Evolutionary conservation across 2,797 vertebrate species (phyloP).

Genomic region (Zalophus californianus): DNA sequence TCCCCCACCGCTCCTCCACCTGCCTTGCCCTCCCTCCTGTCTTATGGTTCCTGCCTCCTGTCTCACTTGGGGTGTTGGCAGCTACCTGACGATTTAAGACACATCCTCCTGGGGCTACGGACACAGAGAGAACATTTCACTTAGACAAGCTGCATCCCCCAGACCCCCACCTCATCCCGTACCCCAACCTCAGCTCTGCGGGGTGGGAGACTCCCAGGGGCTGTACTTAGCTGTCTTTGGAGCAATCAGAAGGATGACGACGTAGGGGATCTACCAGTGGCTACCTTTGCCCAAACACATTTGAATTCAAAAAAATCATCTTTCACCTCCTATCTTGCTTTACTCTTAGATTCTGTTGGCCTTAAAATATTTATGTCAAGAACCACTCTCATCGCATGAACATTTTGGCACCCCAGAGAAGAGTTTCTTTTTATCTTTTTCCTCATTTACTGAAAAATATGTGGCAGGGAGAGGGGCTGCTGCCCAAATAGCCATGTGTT

Average conservation of each 20-base stretch:
- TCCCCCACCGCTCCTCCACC: background rate
- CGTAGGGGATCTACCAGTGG: background rate
- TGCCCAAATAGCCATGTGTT: background rate
- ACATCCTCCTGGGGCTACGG: background rate
- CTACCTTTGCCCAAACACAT: background rate
- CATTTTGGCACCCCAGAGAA: background rate
- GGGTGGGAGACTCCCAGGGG: background rate
- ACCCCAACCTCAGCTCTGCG: background rate
- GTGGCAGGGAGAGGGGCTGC: background rate
- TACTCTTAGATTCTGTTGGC: background rate
- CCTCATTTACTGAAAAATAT: background rate
- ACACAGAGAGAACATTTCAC: background rate
- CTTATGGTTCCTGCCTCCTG: background rate
- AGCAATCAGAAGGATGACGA: background rate
- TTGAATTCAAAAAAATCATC: constrained; percentile 55
- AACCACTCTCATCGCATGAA: background rate
- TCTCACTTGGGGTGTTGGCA: background rate
- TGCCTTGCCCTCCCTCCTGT: accelerated
- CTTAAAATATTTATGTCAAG: constrained; percentile 51
- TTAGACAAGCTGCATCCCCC: background rate
- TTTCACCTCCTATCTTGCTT: constrained; percentile 51
- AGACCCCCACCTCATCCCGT: background rate
- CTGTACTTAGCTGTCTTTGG: background rate
- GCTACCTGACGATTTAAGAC: background rate
- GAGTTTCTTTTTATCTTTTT: background rate